These are phyloP conservation scores for Teleopsis dalmanni DNA, from an alignment of 1,140 invertebrate species.

Conservation along the genomic window DNA sequence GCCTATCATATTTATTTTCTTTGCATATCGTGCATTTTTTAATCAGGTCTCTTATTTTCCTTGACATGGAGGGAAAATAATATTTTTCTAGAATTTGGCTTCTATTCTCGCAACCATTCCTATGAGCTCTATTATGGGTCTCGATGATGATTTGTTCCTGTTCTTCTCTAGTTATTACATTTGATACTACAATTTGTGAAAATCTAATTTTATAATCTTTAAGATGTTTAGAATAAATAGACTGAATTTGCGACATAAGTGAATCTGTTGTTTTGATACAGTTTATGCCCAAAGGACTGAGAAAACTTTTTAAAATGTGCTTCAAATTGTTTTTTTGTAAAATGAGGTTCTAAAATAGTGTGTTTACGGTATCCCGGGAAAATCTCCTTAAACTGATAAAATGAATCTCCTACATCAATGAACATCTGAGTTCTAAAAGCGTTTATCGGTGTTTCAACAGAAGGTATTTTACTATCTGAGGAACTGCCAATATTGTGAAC, in stretches of 20 bases:
- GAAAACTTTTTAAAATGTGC: slow-evolving; percentile 4
- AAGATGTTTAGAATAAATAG: slow-evolving; percentile 14
- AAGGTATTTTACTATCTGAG: slow-evolving; percentile 13
- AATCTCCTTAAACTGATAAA: slow-evolving; percentile 32
- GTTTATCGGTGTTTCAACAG: too few species aligned
- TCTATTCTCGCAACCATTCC: slow-evolving; percentile 13
- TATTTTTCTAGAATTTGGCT: slow-evolving; percentile 15
- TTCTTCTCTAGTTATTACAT: slow-evolving; percentile 9
- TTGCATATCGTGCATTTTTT: slow-evolving; percentile 16
- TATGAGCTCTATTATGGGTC: slow-evolving; percentile 16
- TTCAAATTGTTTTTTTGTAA: slow-evolving; percentile 16
- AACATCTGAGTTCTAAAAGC: slow-evolving; percentile 15
- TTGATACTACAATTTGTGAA: slow-evolving; percentile 8
- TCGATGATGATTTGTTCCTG: slow-evolving; percentile 11
- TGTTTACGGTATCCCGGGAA: slow-evolving; percentile 31
- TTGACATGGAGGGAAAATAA: slow-evolving; percentile 16
- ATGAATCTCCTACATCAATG: slow-evolving; percentile 40
- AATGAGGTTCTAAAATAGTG: slow-evolving; percentile 36
- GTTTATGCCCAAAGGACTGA: slow-evolving; percentile 13
- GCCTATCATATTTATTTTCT: slow-evolving; percentile 7
- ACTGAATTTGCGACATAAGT: slow-evolving; percentile 13
- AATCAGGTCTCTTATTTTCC: slow-evolving; percentile 9
- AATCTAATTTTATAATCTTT: slow-evolving; percentile 11
- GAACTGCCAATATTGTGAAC: too few species aligned
- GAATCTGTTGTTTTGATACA: slow-evolving; percentile 11